These are phyloP conservation scores for Arrhamphus sclerolepis DNA, from an alignment of 2,797 vertebrate species.

Conservation along the genomic window DNA sequence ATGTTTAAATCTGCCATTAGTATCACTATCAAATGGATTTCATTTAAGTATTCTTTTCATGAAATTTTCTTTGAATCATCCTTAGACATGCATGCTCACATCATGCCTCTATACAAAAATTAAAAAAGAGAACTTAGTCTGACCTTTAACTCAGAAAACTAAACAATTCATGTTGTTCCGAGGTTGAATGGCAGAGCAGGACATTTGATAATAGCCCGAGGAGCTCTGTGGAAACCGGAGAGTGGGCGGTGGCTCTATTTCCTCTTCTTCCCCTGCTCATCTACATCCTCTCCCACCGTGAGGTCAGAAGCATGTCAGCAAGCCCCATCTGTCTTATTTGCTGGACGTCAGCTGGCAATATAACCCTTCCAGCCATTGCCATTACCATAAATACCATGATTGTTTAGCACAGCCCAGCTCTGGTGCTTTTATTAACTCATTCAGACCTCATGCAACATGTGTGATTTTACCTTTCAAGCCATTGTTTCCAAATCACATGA, in stretches of 20 bases:
- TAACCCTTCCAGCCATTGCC: neutral
- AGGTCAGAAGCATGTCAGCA: constrained; percentile 67
- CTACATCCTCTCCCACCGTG: constrained; percentile 68
- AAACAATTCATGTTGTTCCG: constrained; percentile 25
- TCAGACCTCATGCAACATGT: neutral
- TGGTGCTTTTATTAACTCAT: neutral
- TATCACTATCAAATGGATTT: neutral
- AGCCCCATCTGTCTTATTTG: constrained; percentile 33
- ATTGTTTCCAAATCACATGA: neutral
- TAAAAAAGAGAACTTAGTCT: constrained; percentile 16
- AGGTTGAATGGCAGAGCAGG: constrained; percentile 42
- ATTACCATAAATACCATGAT: neutral
- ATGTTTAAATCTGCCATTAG: constrained; percentile 14
- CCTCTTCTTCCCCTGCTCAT: constrained; percentile 63
- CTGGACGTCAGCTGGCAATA: constrained; percentile 53
- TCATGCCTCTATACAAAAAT: constrained; percentile 21
- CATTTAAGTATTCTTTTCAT: no score
- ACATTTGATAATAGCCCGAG: constrained; percentile 50
- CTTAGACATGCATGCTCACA: no score
- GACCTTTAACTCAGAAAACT: constrained; percentile 38
- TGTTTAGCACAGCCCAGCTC: neutral
- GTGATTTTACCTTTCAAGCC: neutral
- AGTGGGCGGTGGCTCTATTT: constrained; percentile 71
- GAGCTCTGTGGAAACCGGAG: constrained; percentile 61
- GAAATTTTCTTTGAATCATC: constrained; percentile 24